Evolutionary conservation across 2,113 vertebrate genomes (phyloP), one percentile per base, ranked within the genome.

Genomic region (Etia nguti): DNA sequence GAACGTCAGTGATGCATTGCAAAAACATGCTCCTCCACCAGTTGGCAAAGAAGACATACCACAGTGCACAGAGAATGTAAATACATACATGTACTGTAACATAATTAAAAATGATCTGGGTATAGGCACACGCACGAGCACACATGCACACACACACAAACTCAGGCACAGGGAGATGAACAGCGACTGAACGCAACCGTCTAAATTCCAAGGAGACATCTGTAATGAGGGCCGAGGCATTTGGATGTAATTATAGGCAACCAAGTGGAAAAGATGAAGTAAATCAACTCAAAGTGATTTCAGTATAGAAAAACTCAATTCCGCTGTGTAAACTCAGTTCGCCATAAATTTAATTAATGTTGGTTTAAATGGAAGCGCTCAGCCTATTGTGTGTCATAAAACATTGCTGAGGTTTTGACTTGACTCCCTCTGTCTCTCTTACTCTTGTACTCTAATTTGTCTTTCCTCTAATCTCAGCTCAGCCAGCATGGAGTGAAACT

Each of bases 181-280:
- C 48, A 77, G 48, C 36, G 2, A 87, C 60, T 84, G 79, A 80
- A 65, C 77, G 31, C 68, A 56, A 93, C 85, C 89, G 75, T 94
- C 92, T 92, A 88, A 89, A 93, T 93, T 93, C 93, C 92, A 89
- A 50, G 18, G 75, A 90, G 91, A 91, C 86, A 36, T 90, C 83
- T 87, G 89, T 93, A 94, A 94, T 93, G 94, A 94, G 85, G 75
- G 81, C 80, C n/a, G 82, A 92, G 79, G 90, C 90, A 92, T 95
- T 95, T 93, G 88, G 83, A 91, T 88, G 68, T 90, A 95, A 95
- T 94, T 94, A 93, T 41, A 89, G 59, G 88, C 90, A 88, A 85
- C 90, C 59, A 60, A 88, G 91, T 86, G 85, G 86, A 93, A 93
- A 90, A 92, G 88, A 92, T 85, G 73, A 65, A 87, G 86, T 93